Conservation (phyloP, 2,797 vertebrate species). For the Hippocampus kuda region DNA sequence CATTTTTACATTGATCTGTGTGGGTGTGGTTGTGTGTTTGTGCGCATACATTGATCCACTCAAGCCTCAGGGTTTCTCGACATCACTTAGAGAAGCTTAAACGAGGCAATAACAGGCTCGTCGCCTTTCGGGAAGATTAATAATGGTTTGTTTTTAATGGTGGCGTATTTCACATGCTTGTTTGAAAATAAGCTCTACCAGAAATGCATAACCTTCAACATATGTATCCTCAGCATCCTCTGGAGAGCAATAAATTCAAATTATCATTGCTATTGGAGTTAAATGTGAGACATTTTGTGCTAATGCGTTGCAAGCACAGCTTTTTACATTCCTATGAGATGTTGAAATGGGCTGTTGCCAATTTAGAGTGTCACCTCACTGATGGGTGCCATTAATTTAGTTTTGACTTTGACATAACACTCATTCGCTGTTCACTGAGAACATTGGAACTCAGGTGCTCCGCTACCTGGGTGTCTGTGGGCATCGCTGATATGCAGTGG, state of each 20-base stretch:
- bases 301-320: conserved; percentile 29
- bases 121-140: conserved; percentile 18
- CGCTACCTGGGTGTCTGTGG: conserved; percentile 21
- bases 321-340: conserved; percentile 29
- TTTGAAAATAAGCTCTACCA: conserved; percentile 3
- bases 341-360: conserved; percentile 14
- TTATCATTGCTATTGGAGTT: conserved; percentile 20
- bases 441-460: conserved; percentile 13
- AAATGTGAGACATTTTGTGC: conserved; percentile 29
- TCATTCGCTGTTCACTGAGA: conserved; percentile 16
- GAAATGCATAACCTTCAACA: conserved; percentile 9
- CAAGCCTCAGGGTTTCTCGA: conserved; percentile 25
- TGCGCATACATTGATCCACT: conserved; percentile 18
- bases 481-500: conserved; percentile 33
- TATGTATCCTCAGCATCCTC: neutral
- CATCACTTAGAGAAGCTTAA: conserved; percentile 37
- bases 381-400: conserved; percentile 25
- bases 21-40: conserved; percentile 1
- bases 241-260: conserved; percentile 18
- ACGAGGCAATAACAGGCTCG: conserved; percentile 18
- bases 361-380: conserved; percentile 21
- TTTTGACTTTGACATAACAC: conserved; percentile 18
- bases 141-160: conserved; percentile 18
- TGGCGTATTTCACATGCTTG: neutral
- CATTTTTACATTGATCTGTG: neutral